phyloP scores from a whole-genome alignment of 2,113 vertebrate genomes.

The Grallaria varia region DNA sequence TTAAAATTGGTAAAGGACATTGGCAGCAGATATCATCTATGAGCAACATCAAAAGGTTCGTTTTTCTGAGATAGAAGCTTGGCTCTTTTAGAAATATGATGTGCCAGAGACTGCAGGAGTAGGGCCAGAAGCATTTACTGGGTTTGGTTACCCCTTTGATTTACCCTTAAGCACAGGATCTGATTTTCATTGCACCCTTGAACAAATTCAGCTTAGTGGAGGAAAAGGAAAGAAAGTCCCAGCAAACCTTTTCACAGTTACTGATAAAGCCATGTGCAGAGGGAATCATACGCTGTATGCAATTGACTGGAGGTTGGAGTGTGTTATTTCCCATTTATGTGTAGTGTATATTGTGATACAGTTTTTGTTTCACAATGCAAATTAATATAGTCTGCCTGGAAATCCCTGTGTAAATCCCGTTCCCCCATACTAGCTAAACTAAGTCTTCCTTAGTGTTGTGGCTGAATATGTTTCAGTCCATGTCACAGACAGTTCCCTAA shows the following conservation, averaged over 20 bases:
- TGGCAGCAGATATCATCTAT: neutral
- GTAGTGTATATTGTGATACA: neutral
- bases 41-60: neutral
- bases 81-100: neutral
- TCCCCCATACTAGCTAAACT: neutral
- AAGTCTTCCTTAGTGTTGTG: fast-evolving
- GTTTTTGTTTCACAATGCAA: neutral
- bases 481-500: neutral
- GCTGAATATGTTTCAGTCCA: neutral
- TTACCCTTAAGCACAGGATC: neutral
- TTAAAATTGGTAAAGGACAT: neutral
- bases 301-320: neutral
- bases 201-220: neutral
- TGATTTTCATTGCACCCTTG: neutral
- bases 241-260: neutral
- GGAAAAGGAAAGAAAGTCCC: neutral
- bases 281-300: neutral
- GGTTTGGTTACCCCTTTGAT: neutral
- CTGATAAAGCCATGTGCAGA: neutral
- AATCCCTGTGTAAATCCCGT: neutral
- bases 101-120: neutral
- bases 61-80: neutral
- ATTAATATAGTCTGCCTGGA: neutral
- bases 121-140: neutral
- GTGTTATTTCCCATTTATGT: neutral